phyloP scores from a whole-genome alignment of 2,113 vertebrate species.

The Coracopsis vasa region DNA sequence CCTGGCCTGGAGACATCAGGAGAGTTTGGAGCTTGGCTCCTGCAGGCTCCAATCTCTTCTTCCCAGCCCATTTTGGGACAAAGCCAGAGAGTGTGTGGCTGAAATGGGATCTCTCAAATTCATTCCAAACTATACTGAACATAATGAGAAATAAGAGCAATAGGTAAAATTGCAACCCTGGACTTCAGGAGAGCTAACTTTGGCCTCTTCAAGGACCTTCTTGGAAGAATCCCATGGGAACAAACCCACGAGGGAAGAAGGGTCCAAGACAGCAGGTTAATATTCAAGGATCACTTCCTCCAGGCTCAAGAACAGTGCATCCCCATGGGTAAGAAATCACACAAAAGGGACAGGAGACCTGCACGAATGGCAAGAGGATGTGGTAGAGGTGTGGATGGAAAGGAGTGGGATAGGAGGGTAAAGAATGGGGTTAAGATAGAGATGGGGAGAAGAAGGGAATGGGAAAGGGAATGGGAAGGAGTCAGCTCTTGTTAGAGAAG shows the following conservation, averaged over 20 bases:
- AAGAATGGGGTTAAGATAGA: not conserved
- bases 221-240: not conserved
- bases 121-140: not conserved
- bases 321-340: not conserved
- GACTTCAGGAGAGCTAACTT: not conserved
- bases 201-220: not conserved
- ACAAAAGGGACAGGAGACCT: not conserved
- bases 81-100: not conserved
- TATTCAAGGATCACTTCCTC: not conserved
- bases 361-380: not conserved
- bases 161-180: not conserved
- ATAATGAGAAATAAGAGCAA: not conserved
- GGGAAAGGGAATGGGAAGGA: not conserved
- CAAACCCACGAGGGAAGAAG: not conserved
- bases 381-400: not conserved
- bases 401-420: not conserved
- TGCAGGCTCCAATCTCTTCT: not conserved
- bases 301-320: not conserved
- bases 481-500: not conserved
- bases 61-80: not conserved
- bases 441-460: not conserved
- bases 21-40: not conserved
- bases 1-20: not conserved
- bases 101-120: rapidly evolving
- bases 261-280: not conserved